Conservation (phyloP, 2,113 vertebrate genomes). For the Cacatua alba region DNA sequence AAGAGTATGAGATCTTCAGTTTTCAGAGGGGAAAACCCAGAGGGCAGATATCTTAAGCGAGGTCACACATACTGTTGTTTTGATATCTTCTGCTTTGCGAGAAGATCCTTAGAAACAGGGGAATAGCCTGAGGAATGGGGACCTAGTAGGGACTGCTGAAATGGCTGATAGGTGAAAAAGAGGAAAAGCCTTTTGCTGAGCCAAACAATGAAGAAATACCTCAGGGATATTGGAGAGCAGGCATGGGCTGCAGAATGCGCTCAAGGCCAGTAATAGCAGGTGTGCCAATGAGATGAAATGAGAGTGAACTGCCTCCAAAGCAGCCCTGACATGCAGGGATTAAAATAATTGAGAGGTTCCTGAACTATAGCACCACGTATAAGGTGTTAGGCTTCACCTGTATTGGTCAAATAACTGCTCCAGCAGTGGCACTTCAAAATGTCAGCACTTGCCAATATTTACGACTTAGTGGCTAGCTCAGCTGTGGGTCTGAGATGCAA, state of each 20-base stretch:
- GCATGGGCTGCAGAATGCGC: neutral
- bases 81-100: neutral
- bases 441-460: slow-evolving; percentile 26
- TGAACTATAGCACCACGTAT: neutral
- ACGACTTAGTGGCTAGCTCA: neutral
- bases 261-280: neutral
- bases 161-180: neutral
- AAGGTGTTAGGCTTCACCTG: neutral
- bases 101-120: neutral
- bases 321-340: neutral
- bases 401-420: neutral
- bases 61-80: neutral
- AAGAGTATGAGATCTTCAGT: neutral
- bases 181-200: neutral
- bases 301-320: neutral
- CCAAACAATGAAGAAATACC: neutral
- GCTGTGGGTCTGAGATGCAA: neutral
- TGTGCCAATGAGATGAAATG: neutral
- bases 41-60: neutral
- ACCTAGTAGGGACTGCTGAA: neutral
- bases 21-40: neutral
- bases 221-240: neutral
- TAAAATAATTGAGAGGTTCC: neutral
- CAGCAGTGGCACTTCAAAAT: neutral
- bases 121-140: neutral